phyloP scores from a whole-genome alignment of 2,888 invertebrate genomes.

The Mythimna vitellina region DNA sequence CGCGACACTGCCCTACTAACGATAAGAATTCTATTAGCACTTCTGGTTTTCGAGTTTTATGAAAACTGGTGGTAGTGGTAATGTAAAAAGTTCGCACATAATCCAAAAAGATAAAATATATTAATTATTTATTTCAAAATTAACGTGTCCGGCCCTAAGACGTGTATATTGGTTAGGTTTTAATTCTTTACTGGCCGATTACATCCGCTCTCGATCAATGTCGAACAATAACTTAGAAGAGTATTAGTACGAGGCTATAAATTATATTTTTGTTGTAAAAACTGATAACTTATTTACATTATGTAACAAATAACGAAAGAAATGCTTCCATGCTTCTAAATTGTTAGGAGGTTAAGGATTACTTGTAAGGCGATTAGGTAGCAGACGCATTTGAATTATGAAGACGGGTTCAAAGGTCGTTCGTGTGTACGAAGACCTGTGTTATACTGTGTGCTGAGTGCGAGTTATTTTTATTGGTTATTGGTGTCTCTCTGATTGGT shows the following conservation, averaged over 20 bases:
- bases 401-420: conserved; percentile 20
- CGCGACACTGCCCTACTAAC: conserved; percentile 77
- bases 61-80: conserved; percentile 62
- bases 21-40: conserved; percentile 66
- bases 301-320: conserved; percentile 53
- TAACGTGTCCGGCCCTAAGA: conserved; percentile 4
- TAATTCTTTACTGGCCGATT: conserved; percentile 36
- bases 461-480: too few species aligned
- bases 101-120: conserved; percentile 37
- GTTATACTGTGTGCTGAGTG: background rate
- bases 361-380: conserved; percentile 42
- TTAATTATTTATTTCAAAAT: conserved; percentile 49
- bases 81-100: conserved; percentile 45
- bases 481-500: too few species aligned
- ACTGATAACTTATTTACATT: conserved; percentile 46
- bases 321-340: conserved; percentile 60
- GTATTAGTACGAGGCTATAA: conserved; percentile 62
- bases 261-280: conserved; percentile 57
- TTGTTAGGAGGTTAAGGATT: conserved; percentile 43
- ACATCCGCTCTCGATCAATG: conserved; percentile 53
- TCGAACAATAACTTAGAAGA: conserved; percentile 51
- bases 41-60: conserved; percentile 68
- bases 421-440: conserved; percentile 30
- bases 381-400: conserved; percentile 43
- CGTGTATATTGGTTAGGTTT: conserved; percentile 39